phyloP scores from a whole-genome alignment of 2,797 vertebrate genomes.

The Myiotriccus ornatus region DNA sequence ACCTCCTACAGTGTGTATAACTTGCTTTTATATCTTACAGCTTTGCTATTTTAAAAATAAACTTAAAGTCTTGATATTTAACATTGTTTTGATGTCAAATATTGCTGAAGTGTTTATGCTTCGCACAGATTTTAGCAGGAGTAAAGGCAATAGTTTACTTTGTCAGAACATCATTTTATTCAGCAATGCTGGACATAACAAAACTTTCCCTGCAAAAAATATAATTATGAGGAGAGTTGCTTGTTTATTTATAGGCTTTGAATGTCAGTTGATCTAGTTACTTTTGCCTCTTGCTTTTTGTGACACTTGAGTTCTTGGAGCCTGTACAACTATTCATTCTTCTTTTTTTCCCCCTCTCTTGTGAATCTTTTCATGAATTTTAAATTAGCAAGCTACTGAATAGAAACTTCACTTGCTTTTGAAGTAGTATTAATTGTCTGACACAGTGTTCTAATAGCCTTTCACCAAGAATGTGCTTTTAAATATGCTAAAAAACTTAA shows the following conservation, averaged over 20 bases:
- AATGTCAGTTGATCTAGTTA: constrained; percentile 12
- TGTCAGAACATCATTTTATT: not conserved
- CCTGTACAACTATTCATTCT: constrained; percentile 38
- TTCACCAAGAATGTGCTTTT: constrained; percentile 58
- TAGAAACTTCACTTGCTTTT: constrained; percentile 47
- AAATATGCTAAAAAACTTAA: constrained; percentile 65
- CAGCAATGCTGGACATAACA: not conserved
- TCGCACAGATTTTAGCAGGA: not conserved
- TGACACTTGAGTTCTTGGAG: constrained; percentile 31
- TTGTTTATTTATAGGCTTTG: constrained; percentile 21
- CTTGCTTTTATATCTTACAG: constrained; percentile 78
- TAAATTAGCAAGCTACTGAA: constrained; percentile 60
- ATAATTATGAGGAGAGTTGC: not conserved
- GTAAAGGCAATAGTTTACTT: not conserved
- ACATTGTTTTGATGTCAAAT: not conserved
- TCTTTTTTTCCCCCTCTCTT: constrained; percentile 28
- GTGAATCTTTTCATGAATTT: constrained; percentile 66
- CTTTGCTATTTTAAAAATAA: constrained; percentile 43
- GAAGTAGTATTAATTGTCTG: constrained; percentile 74
- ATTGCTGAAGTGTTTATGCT: not conserved
- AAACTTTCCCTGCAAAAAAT: not conserved
- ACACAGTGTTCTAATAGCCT: constrained; percentile 63
- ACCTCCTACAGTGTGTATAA: constrained; percentile 94
- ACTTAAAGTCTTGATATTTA: not conserved
- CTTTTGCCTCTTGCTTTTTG: constrained; percentile 51